Evolutionary conservation across 2,113 vertebrate genomes (phyloP).

Genomic region (Stictonetta naevosa): DNA sequence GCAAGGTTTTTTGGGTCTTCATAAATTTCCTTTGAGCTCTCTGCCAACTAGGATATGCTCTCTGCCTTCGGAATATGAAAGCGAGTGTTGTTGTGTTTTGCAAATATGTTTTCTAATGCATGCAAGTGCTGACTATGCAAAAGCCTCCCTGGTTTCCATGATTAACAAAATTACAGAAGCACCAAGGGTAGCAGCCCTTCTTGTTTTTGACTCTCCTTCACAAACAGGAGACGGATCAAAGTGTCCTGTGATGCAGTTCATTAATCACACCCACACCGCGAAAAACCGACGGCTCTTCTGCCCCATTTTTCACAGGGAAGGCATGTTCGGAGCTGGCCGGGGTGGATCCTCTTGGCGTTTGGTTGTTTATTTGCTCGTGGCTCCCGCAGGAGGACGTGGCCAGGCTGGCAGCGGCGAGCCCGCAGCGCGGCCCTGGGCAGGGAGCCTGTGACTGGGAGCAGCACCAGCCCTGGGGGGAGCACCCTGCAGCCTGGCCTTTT

Average conservation of each 20-base stretch:
- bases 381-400: not conserved
- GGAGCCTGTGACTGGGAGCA: not conserved
- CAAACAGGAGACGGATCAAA: constrained; percentile 53
- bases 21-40: constrained; percentile 50
- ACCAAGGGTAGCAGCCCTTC: constrained; percentile 39
- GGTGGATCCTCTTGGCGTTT: not conserved
- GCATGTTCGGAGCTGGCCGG: accelerated
- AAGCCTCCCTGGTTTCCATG: constrained; percentile 12
- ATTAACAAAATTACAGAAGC: constrained; percentile 49
- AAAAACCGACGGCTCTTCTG: not conserved
- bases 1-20: constrained; percentile 41
- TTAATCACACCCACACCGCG: constrained; percentile 33
- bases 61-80: not conserved
- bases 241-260: constrained; percentile 29
- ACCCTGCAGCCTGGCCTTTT: too few relatives aligned
- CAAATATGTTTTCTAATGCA: constrained; percentile 35
- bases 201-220: not conserved
- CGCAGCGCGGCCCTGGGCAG: not conserved
- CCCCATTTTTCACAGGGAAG: not conserved
- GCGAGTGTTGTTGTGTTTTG: constrained; percentile 59
- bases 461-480: accelerated
- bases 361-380: not conserved
- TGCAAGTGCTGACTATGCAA: constrained; percentile 31
- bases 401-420: not conserved
- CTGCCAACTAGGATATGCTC: constrained; percentile 43